phyloP scores from a whole-genome alignment of 92 coral and sea anemone species.

The Diadumene lineata region DNA sequence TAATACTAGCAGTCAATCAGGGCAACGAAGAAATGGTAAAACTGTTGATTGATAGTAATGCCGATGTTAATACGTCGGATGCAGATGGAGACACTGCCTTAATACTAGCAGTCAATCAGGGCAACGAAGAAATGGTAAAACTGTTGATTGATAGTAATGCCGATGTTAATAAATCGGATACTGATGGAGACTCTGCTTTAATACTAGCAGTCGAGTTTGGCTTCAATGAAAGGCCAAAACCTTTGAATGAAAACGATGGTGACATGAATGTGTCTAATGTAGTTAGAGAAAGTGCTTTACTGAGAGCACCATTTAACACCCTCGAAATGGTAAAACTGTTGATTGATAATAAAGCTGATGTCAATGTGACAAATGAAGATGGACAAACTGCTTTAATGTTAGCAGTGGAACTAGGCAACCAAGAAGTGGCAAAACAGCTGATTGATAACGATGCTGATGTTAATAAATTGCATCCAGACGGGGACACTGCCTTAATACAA shows the following conservation, averaged over 20 bases:
- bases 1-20: conserved; percentile 10
- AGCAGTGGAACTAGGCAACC: not conserved
- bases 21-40: not conserved
- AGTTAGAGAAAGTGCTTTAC: conserved; percentile 18
- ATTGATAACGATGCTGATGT: conserved; percentile 14
- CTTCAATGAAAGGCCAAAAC: no score
- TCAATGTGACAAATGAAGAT: conserved; percentile 7
- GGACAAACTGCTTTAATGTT: conserved; percentile 23
- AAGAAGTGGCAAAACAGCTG: not conserved
- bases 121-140: not conserved
- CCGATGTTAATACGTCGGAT: conserved; percentile 18
- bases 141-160: not conserved
- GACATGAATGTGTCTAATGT: conserved; percentile 7
- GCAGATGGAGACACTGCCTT: conserved; percentile 15
- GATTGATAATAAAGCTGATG: not conserved
- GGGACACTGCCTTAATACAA: conserved; percentile 8
- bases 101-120: not conserved
- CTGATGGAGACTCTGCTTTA: not conserved
- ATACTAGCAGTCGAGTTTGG: not conserved
- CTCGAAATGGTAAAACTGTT: not conserved
- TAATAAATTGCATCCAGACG: not conserved
- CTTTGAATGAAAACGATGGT: not conserved
- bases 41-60: not conserved
- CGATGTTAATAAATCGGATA: conserved; percentile 5
- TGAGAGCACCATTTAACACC: not conserved